Conservation (phyloP, 2,888 invertebrate genomes). For the Agrochola lota region DNA sequence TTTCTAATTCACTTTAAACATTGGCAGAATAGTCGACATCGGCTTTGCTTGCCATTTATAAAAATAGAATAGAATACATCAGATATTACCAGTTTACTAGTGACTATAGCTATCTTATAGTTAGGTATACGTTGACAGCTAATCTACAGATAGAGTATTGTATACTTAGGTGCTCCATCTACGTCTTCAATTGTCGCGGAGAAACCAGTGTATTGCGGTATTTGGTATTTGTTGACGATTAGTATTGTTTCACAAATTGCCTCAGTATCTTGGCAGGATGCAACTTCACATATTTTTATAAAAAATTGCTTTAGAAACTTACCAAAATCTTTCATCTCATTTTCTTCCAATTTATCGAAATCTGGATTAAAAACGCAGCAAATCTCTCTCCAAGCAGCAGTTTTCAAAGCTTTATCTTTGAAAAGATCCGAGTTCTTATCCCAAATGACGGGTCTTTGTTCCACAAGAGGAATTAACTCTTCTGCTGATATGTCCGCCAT, state of each 20-base stretch:
- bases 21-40: too few species aligned
- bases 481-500: conserved; percentile 45
- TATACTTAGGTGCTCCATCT: too few species aligned
- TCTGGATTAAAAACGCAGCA: conserved; percentile 38
- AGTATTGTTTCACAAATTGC: not conserved
- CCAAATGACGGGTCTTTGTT: conserved; percentile 52
- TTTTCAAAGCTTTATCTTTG: conserved; percentile 44
- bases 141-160: too few species aligned
- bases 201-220: too few species aligned
- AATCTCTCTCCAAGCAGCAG: conserved; percentile 50
- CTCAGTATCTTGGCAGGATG: too few species aligned
- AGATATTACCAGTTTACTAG: not conserved
- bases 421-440: conserved; percentile 36
- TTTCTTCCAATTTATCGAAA: conserved; percentile 30
- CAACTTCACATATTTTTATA: not conserved
- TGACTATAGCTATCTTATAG: not conserved
- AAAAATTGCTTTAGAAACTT: not conserved
- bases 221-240: not conserved
- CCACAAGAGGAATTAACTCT: conserved; percentile 48
- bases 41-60: too few species aligned
- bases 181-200: not conserved
- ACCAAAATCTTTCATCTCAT: conserved; percentile 37
- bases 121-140: not conserved
- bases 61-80: too few species aligned
- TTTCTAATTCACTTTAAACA: too few species aligned